These are phyloP conservation scores for Drosophila kohkoa DNA, from an alignment of 1,140 invertebrate genomes.

Conservation along the genomic window DNA sequence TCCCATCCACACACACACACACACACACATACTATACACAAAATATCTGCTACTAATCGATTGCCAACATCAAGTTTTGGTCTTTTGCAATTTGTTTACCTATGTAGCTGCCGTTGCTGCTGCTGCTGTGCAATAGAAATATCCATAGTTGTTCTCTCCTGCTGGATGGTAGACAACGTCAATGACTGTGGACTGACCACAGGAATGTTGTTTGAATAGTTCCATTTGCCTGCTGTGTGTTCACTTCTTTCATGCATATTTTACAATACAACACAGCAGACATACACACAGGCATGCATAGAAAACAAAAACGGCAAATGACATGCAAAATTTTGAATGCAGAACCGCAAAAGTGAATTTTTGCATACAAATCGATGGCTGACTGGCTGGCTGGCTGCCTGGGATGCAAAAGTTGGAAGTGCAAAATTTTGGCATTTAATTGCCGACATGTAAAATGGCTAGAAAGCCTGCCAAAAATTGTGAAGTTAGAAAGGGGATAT, in stretches of 20 bases:
- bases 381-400: not conserved
- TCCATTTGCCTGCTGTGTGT: slow-evolving; percentile 21
- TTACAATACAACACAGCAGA: slow-evolving; percentile 23
- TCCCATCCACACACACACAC: not conserved
- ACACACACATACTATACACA: no score
- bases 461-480: not conserved
- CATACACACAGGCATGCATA: slow-evolving; percentile 1
- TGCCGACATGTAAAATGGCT: slow-evolving; percentile 39
- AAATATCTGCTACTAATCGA: slow-evolving; percentile 19
- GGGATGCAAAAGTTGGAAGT: slow-evolving; percentile 29
- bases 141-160: no score
- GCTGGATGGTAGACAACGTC: no score
- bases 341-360: slow-evolving; percentile 50
- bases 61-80: slow-evolving; percentile 15
- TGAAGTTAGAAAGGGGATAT: slow-evolving; percentile 14
- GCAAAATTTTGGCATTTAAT: slow-evolving; percentile 53
- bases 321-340: slow-evolving; percentile 48
- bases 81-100: slow-evolving; percentile 30
- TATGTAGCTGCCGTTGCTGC: not conserved
- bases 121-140: not conserved
- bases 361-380: slow-evolving; percentile 51
- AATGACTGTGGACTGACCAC: slow-evolving; percentile 3
- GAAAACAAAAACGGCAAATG: slow-evolving; percentile 27
- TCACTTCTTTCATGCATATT: slow-evolving; percentile 33
- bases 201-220: slow-evolving; percentile 31